Evolutionary conservation across 2,888 invertebrate genomes (phyloP).

Genomic region (Saturnia pavonia): DNA sequence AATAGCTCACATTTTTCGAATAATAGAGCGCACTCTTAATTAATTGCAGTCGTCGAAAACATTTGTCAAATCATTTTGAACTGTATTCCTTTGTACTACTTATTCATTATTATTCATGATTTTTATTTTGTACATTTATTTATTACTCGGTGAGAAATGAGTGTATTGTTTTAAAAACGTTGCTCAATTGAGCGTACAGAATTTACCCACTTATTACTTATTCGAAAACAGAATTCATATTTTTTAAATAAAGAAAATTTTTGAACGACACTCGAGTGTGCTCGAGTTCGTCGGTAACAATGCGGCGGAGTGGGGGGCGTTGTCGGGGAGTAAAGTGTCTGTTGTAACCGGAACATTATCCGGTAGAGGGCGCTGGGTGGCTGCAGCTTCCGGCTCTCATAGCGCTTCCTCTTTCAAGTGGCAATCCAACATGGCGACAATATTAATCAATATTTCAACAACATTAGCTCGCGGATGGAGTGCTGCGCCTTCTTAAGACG

Average conservation of each 20-base stretch:
- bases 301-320: slow-evolving; percentile 28
- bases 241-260: background rate
- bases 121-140: slow-evolving; percentile 3
- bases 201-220: slow-evolving; percentile 27
- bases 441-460: slow-evolving; percentile 83
- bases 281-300: slow-evolving; percentile 54
- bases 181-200: slow-evolving; percentile 61
- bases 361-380: slow-evolving; percentile 48
- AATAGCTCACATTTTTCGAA: slow-evolving; percentile 17
- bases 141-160: background rate
- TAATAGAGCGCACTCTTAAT: slow-evolving; percentile 32
- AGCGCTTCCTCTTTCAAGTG: slow-evolving; percentile 62
- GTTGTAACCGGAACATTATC: slow-evolving; percentile 61
- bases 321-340: slow-evolving; percentile 55
- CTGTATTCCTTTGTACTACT: slow-evolving; percentile 25
- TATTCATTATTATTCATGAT: slow-evolving; percentile 21
- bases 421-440: slow-evolving; percentile 78
- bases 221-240: slow-evolving; percentile 28
- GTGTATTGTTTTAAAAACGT: slow-evolving; percentile 36
- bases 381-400: slow-evolving; percentile 52
- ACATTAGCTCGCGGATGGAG: slow-evolving; percentile 62
- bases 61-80: slow-evolving; percentile 28
- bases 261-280: slow-evolving; percentile 35
- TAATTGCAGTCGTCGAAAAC: slow-evolving; percentile 32
- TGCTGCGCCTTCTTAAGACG: slow-evolving; percentile 58